Evolutionary conservation across 2,888 invertebrate species (phyloP).

Genomic region (Mesorhabditis spiculigera): DNA sequence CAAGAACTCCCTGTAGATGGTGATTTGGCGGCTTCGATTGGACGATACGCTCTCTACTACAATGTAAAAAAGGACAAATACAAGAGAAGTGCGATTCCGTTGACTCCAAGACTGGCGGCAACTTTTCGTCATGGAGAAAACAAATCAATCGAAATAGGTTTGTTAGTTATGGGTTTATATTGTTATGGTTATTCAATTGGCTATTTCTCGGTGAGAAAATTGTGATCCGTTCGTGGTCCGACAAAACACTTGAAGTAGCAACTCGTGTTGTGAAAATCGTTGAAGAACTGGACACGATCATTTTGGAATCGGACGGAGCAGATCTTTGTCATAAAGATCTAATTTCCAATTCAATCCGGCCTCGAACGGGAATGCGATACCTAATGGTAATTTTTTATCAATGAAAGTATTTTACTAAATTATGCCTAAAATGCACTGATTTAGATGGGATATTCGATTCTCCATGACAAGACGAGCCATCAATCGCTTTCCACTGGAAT

Average conservation of each 20-base stretch:
- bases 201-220: constrained; percentile 19
- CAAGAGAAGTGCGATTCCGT: constrained; percentile 21
- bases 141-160: constrained; percentile 24
- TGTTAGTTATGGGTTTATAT: constrained; percentile 24
- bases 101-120: constrained; percentile 20
- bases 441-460: constrained; percentile 25
- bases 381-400: constrained; percentile 24
- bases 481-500: constrained; percentile 19
- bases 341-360: constrained; percentile 13
- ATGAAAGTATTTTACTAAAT: constrained; percentile 17
- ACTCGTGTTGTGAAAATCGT: constrained; percentile 21
- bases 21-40: constrained; percentile 18
- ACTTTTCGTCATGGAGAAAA: constrained; percentile 22
- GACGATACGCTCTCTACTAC: constrained; percentile 17
- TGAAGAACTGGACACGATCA: constrained; percentile 21
- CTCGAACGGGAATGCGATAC: constrained; percentile 22
- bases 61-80: constrained; percentile 18
- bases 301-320: constrained; percentile 18
- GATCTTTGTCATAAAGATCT: constrained; percentile 19
- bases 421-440: constrained; percentile 15
- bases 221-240: constrained; percentile 18
- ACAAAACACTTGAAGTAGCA: constrained; percentile 17
- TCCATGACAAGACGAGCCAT: constrained; percentile 22
- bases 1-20: constrained; percentile 15
- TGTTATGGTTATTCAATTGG: no score